Base-by-base conservation (phyloP, 2,797 vertebrate genomes). In the Sphenodon punctatus region DNA sequence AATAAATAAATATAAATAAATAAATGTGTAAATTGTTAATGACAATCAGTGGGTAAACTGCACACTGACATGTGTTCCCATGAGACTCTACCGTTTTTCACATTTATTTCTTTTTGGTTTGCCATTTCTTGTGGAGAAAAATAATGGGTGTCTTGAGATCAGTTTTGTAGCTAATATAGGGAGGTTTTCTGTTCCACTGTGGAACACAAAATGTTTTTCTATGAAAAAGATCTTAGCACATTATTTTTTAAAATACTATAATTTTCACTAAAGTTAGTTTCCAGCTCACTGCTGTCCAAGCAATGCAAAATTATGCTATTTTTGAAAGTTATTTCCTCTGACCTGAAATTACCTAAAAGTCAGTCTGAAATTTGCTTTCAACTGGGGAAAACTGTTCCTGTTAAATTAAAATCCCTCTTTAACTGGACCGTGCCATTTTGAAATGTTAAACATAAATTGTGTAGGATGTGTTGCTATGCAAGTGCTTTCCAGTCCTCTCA, bases 161-260 rank as follows among this genome's bases (percentile, higher is more conserved):
- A 89, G 88, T 88, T 88, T n/a, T 93, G 88, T 91, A 92, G 84
- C 65, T 88, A 84, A 85, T 78, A 88, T 73, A 88, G 74, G 30
- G 49, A 75, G 59, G 79, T 67, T 92, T 92, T 92, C 82, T 87
- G 80, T 96, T 95, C 95, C 94, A 92, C 74, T 94, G 93, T 45
- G 93, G 95, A 95, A 95, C 87, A 95, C 84, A 76, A 95, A 93
- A 95, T 96, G 94, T 96, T 96, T 96, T 96, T 95, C 94, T 95
- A 94, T 92, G 94, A 95, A 96, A 96, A 95, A 94, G 94, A 97
- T 96, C 95, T 95, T 95, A 94, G 92, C 49, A 84, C 89, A 48
- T 96, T 95, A 94, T 95, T 95, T 95, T n/a, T 92, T 94, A 82
- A 95, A 96, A 94, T 95, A 89, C 95, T 96, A 93, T 96, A 96